Base-by-base conservation (phyloP, 2,797 vertebrate species). In the Bufotes viridis region DNA sequence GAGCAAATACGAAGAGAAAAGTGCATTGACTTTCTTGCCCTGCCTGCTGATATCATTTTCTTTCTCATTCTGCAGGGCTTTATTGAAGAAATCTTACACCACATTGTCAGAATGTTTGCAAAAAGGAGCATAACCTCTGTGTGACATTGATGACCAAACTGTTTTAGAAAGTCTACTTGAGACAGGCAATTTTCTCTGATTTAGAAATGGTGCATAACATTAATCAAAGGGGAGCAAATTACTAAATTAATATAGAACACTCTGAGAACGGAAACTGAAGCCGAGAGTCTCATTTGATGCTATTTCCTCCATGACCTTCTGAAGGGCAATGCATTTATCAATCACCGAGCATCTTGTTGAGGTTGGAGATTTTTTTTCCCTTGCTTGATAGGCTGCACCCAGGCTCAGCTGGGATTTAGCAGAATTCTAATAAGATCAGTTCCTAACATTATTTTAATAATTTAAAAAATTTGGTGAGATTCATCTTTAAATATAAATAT, bases 161-260 rank as follows among this genome's bases (percentile, higher is more conserved):
- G 29, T 72, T 87, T 87, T 49, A 75, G 7, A 81, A 85, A 74
- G 67, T 70, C 60, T 58, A 51, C 72, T 82, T 20, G 11, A 86
- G 58, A 51, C 61, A 84, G 74, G 78, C 78, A 86, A 82, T 89
- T 82, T 89, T 78, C 70, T 70, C 70, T 86, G 79, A 82, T 86
- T 89, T 81, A 20, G 29, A 81, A 81, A 76, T 72, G 72, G 84
- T 82, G 88, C 79, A 89, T 89, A 89, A 85, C 72, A 86, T 89
- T 89, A 89, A 89, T 89, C 88, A 89, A 82, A 85, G 67, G 49
- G 88, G 70, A 89, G 84, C 60, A 81, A 86, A 86, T 86, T 70
- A 88, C 74, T 84, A 89, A 82, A 86, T 89, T 89, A 89, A 86
- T 82, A 89, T 76, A 51, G 75, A 88, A 74, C 82, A 80, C 67